Percentiles rank a stretch among this genome's conserved stretches.
Evolutionary conservation across 1,140 invertebrate species (phyloP).

Genomic region (Cydia amplana): DNA sequence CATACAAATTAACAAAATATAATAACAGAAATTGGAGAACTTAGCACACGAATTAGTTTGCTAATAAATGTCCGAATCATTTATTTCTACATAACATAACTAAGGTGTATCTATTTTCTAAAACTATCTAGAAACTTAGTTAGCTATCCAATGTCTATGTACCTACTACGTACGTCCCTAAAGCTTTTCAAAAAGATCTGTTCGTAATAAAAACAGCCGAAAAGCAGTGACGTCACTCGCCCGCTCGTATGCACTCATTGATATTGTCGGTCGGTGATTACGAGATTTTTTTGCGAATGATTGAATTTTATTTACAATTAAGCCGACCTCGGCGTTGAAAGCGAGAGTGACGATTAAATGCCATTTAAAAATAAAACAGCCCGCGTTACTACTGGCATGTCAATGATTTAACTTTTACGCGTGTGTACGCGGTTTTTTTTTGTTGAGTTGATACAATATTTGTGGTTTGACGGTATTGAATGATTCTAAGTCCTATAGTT

Average conservation of each 20-base stretch:
- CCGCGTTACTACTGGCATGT: constrained; percentile 61
- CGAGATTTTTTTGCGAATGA: constrained; percentile 78
- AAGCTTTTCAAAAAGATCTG: not conserved
- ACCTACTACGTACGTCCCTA: too few species aligned
- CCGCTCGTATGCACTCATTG: constrained; percentile 56
- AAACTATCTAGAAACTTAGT: not conserved
- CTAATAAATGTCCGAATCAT: not conserved
- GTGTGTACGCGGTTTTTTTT: constrained; percentile 1
- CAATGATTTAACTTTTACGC: constrained; percentile 51
- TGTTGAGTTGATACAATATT: not conserved
- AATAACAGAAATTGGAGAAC: too few species aligned
- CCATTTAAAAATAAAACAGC: constrained; percentile 79
- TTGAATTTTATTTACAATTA: constrained; percentile 80
- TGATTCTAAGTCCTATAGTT: not conserved
- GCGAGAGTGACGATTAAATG: constrained; percentile 78
- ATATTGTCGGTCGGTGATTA: constrained; percentile 75
- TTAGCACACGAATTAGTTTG: too few species aligned
- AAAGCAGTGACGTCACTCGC: constrained; percentile 15
- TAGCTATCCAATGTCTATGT: too few species aligned
- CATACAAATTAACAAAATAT: too few species aligned
- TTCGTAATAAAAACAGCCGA: constrained; percentile 4
- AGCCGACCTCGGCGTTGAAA: constrained; percentile 70
- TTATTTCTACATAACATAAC: not conserved
- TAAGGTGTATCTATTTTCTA: not conserved
- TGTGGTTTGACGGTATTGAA: not conserved